Conservation (phyloP, 2,888 invertebrate species). For the Sarcophaga carnaria region DNA sequence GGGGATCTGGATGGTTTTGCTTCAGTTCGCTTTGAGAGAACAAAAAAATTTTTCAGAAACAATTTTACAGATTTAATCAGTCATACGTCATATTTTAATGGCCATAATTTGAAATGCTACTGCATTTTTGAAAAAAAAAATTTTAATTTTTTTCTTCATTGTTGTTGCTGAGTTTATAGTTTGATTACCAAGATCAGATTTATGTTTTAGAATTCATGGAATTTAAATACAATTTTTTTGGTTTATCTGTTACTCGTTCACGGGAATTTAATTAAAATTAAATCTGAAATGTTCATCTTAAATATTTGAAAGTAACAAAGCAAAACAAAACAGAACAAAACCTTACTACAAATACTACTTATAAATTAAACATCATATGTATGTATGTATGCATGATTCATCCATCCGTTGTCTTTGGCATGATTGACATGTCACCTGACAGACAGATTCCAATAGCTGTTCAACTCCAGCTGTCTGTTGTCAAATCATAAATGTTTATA, state of each 20-base stretch:
- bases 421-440: conserved; percentile 64
- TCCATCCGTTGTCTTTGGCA: not conserved
- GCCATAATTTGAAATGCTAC: conserved; percentile 62
- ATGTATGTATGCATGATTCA: not conserved
- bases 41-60: conserved; percentile 35
- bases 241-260: conserved; percentile 35
- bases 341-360: conserved; percentile 34
- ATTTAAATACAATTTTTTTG: conserved; percentile 55
- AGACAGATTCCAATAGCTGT: conserved; percentile 34
- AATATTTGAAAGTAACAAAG: conserved; percentile 45
- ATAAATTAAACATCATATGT: conserved; percentile 14
- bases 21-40: not conserved
- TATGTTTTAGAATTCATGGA: conserved; percentile 51
- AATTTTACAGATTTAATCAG: conserved; percentile 64
- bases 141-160: not conserved
- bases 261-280: conserved; percentile 62
- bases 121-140: conserved; percentile 47
- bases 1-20: not conserved
- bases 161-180: not conserved
- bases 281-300: conserved; percentile 65
- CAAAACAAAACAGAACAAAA: conserved; percentile 14
- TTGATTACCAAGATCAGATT: conserved; percentile 52
- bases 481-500: not conserved
- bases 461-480: not conserved
- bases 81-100: conserved; percentile 62